Evolutionary conservation across 2,797 vertebrate species (phyloP).

Genomic region (Ctenosaura bakeri): DNA sequence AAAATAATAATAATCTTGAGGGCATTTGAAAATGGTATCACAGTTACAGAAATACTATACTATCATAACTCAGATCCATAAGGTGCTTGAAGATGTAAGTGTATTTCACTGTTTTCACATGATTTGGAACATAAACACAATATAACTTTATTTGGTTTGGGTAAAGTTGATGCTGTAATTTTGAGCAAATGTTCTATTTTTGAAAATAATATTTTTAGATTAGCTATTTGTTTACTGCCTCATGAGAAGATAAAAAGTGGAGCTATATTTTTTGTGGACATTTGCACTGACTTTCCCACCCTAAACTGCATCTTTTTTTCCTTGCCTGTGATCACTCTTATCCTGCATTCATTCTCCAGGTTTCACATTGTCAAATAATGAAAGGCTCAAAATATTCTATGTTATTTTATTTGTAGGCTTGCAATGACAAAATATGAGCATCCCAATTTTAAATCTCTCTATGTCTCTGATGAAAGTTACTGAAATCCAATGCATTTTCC

Average conservation of each 20-base stretch:
- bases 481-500: neutral
- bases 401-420: neutral
- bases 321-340: neutral
- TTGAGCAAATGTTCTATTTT: neutral
- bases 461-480: neutral
- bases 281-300: slow-evolving; percentile 42
- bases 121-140: slow-evolving; percentile 51
- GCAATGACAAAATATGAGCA: neutral
- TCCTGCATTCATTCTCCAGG: neutral
- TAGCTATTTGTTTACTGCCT: slow-evolving; percentile 41
- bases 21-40: slow-evolving; percentile 46
- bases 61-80: slow-evolving; percentile 44
- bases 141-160: slow-evolving; percentile 39
- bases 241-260: slow-evolving; percentile 40
- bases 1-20: slow-evolving; percentile 47
- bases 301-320: neutral
- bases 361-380: neutral
- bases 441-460: neutral
- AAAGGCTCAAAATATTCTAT: neutral
- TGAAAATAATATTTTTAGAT: slow-evolving; percentile 61
- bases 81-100: slow-evolving; percentile 47
- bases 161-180: slow-evolving; percentile 48
- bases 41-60: slow-evolving; percentile 47
- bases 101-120: slow-evolving; percentile 44
- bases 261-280: slow-evolving; percentile 23